Base-by-base conservation (phyloP, 2,888 invertebrate species). In the Tachina fera region DNA sequence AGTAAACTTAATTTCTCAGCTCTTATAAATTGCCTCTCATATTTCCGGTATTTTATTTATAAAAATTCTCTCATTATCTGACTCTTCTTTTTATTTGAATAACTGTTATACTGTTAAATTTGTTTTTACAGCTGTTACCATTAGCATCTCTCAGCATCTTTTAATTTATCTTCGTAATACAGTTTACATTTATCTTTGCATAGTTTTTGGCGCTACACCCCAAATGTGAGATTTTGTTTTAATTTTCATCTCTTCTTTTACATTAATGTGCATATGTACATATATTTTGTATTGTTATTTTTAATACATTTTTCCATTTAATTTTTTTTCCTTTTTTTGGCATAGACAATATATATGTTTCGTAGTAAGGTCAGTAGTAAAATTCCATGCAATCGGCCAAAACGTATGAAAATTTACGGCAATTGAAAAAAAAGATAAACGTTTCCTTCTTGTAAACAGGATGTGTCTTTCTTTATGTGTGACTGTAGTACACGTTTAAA, bases 311-410 rank as follows among this genome's bases (percentile, higher is more conserved):
- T 76, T 58, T 31, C 3, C 6, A 22, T 61, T 9, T 60, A 61
- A 14, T 13, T 58, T 31, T 31, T 61, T 61, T 14, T 43, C 1
- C 47, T 41, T 47, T 31, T 39, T 56, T 63, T 70, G 43, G 11
- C 53, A 70, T 14, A 63, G 51, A 68, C 60, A 74, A 78, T 68
- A 49, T 86, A 79, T 61, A 61, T 79, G 60, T 79, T 75, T 63
- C 19, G 19, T 83, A 70, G 79, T 86, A 83, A 86, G 86, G 86
- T 83, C 86, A 86, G 86, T 86, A 83, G 86, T 86, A 83, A 79
- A 86, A 86, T 72, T 83, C 71, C 60, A 79, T 83, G 83, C 76
- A 75, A 53, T 56, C 83, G 83, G 53, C 67, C 51, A 43, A 56
- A 86, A 86, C 83, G 79, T 76, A 67, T 39, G 39, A 47, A 51